Evolutionary conservation across 1,140 invertebrate species (phyloP).

Genomic region (Drosophila tsacasi): DNA sequence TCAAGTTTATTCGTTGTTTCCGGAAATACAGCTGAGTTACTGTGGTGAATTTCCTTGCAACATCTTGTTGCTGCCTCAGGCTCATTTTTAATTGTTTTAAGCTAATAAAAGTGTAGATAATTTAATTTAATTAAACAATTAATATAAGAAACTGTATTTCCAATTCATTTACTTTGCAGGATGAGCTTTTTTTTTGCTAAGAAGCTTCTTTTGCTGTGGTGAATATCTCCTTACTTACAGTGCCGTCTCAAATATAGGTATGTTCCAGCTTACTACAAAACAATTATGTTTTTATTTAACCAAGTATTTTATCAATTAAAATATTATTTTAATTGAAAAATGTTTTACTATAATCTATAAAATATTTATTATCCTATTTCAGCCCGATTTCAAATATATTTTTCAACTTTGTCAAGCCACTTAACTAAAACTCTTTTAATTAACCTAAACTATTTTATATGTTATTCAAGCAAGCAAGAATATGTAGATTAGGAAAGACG

Average conservation of each 20-base stretch:
- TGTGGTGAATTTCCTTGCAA: background rate
- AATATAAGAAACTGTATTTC: background rate
- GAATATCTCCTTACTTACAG: background rate
- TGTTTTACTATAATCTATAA: background rate
- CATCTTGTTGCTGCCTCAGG: background rate
- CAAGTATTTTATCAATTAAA: background rate
- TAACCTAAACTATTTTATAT: background rate
- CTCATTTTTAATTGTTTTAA: background rate
- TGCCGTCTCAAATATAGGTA: background rate
- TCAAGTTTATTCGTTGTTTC: background rate
- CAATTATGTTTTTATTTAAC: background rate
- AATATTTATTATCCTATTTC: background rate
- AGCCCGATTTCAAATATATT: background rate
- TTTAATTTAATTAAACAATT: background rate
- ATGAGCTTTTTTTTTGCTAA: background rate
- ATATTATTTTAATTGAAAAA: background rate
- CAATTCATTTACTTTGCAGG: background rate
- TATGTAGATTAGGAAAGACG: constrained; percentile 7
- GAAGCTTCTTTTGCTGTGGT: background rate
- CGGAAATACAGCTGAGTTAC: background rate
- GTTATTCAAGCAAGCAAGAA: background rate
- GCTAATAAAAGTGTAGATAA: background rate
- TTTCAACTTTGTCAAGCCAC: background rate
- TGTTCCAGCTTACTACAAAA: background rate
- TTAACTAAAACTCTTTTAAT: background rate